Evolutionary conservation across 1,140 invertebrate genomes (phyloP).

Genomic region (Neodiprion fabricii): DNA sequence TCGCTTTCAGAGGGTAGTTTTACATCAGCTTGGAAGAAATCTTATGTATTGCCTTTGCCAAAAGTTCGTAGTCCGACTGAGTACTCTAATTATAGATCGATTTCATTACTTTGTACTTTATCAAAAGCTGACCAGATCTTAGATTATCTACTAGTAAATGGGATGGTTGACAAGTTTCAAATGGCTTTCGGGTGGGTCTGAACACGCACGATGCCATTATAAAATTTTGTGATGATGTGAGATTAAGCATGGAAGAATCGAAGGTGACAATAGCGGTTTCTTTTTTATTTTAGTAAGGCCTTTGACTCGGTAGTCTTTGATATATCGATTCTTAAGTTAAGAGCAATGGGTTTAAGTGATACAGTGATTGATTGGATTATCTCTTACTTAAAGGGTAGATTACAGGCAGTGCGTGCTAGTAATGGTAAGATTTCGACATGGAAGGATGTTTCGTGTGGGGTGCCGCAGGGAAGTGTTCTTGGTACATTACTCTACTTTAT

Average conservation of each 20-base stretch:
- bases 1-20: neutral
- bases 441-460: neutral
- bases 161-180: neutral
- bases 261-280: neutral
- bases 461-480: conserved; percentile 10
- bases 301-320: neutral
- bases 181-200: neutral
- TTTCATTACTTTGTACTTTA: neutral
- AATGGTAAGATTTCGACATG: neutral
- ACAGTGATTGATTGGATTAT: neutral
- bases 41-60: neutral
- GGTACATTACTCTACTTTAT: neutral
- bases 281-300: neutral
- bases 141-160: neutral
- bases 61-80: neutral
- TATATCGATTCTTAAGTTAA: neutral
- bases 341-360: neutral
- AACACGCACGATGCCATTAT: neutral
- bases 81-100: neutral
- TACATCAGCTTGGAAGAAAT: neutral
- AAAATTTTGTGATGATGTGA: neutral
- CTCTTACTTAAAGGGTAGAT: neutral
- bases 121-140: neutral
- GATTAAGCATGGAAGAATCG: neutral
- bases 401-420: neutral